A percentile compares a stretch with the other conserved stretches of the same genome.
Conservation (phyloP, 1,140 invertebrate species). For the Grapholita molesta region DNA sequence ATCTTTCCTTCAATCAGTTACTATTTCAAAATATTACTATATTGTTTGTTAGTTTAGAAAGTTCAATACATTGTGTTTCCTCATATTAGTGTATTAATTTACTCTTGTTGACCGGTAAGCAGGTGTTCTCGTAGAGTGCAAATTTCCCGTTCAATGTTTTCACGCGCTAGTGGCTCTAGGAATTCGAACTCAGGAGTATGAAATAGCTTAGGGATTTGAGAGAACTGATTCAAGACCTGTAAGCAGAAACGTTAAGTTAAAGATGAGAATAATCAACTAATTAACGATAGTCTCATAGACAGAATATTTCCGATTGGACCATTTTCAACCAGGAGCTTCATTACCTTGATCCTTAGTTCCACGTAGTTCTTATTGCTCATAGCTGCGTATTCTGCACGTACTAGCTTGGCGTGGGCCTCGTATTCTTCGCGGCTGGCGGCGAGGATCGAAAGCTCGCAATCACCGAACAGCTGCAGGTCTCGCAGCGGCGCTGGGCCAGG, state of each 20-base stretch:
- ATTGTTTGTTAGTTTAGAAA: neutral
- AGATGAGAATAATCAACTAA: no score
- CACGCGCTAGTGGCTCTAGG: slow-evolving; percentile 55
- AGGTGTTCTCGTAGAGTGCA: slow-evolving; percentile 56
- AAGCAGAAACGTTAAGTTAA: slow-evolving; percentile 9
- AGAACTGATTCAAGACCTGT: slow-evolving; percentile 63
- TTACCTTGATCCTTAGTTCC: slow-evolving; percentile 61
- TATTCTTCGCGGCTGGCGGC: slow-evolving; percentile 60
- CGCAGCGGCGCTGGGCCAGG: slow-evolving; percentile 40
- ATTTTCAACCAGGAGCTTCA: no score
- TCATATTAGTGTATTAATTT: slow-evolving; percentile 19
- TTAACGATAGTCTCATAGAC: no score
- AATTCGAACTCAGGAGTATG: slow-evolving; percentile 60
- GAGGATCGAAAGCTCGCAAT: slow-evolving; percentile 61
- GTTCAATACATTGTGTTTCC: neutral
- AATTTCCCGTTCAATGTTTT: slow-evolving; percentile 66
- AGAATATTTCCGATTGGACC: no score
- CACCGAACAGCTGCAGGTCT: slow-evolving; percentile 63
- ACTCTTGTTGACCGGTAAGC: slow-evolving; percentile 49
- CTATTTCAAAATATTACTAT: neutral
- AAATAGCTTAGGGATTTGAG: slow-evolving; percentile 62
- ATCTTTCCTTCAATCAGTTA: neutral
- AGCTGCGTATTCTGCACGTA: slow-evolving; percentile 56
- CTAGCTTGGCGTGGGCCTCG: slow-evolving; percentile 61
- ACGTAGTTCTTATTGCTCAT: slow-evolving; percentile 54